These are phyloP conservation scores for Okapia johnstoni DNA, from an alignment of 2,113 vertebrate species.

Conservation along the genomic window DNA sequence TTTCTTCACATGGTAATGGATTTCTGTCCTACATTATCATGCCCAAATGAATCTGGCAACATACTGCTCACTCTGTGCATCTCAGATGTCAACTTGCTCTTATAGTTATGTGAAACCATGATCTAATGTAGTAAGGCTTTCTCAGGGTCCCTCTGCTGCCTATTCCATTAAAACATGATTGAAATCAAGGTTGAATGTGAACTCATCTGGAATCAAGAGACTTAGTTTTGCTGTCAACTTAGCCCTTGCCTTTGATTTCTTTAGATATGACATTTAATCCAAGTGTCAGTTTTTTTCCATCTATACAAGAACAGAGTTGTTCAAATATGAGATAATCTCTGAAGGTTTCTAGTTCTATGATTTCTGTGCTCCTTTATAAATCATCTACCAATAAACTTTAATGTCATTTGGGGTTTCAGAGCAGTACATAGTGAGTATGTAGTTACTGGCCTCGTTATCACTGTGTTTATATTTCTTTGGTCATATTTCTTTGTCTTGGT, in stretches of 20 bases:
- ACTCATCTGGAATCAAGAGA: neutral
- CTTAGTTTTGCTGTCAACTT: neutral
- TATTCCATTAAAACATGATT: neutral
- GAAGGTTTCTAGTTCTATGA: neutral
- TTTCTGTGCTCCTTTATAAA: neutral
- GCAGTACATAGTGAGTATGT: slow-evolving; percentile 16
- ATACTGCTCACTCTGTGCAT: neutral
- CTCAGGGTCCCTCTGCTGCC: neutral
- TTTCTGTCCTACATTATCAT: neutral
- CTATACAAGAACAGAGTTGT: neutral
- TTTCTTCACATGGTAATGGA: neutral
- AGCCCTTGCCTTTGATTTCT: neutral
- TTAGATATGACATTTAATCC: neutral
- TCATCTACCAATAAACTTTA: neutral
- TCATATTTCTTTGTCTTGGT: slow-evolving; percentile 21
- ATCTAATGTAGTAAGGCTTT: neutral
- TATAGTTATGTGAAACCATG: neutral
- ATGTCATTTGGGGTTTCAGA: neutral
- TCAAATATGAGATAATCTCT: neutral
- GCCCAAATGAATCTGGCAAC: neutral
- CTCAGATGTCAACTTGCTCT: neutral
- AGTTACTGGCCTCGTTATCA: neutral
- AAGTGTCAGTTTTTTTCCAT: neutral
- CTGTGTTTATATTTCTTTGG: neutral
- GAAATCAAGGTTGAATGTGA: neutral